A percentile compares a stretch with the other conserved stretches of the same genome.
phyloP scores from a whole-genome alignment of 2,888 invertebrate species.

The Thymelicus acteon region DNA sequence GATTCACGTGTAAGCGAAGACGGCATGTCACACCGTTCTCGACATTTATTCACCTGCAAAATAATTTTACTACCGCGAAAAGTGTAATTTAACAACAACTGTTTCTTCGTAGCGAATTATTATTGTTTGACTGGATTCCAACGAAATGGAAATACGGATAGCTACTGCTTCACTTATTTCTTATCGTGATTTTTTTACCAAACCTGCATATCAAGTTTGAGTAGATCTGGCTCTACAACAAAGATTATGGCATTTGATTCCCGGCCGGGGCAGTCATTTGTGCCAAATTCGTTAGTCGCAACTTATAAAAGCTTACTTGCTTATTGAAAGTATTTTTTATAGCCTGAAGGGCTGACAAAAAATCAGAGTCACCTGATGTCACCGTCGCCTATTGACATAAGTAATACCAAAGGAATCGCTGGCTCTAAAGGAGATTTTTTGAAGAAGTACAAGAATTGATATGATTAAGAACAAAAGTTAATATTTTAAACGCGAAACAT shows the following conservation, averaged over 20 bases:
- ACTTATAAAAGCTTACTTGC: too few species aligned
- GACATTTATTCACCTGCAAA: constrained; percentile 5
- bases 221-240: neutral
- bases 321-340: too few species aligned
- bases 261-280: too few species aligned
- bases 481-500: neutral
- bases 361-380: too few species aligned
- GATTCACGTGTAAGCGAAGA: constrained; percentile 37
- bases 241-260: too few species aligned
- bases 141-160: neutral
- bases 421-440: too few species aligned
- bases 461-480: too few species aligned
- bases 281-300: too few species aligned
- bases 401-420: too few species aligned
- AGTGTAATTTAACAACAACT: constrained; percentile 3
- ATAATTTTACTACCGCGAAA: constrained; percentile 13
- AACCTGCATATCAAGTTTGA: neutral
- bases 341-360: too few species aligned
- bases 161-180: neutral
- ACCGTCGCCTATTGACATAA: too few species aligned
- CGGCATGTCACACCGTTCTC: constrained; percentile 20
- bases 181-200: neutral
- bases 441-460: too few species aligned
- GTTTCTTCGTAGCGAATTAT: constrained; percentile 4
- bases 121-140: constrained; percentile 4